Base-by-base conservation (phyloP, 2,113 vertebrate genomes). In the Platichthys stellatus region DNA sequence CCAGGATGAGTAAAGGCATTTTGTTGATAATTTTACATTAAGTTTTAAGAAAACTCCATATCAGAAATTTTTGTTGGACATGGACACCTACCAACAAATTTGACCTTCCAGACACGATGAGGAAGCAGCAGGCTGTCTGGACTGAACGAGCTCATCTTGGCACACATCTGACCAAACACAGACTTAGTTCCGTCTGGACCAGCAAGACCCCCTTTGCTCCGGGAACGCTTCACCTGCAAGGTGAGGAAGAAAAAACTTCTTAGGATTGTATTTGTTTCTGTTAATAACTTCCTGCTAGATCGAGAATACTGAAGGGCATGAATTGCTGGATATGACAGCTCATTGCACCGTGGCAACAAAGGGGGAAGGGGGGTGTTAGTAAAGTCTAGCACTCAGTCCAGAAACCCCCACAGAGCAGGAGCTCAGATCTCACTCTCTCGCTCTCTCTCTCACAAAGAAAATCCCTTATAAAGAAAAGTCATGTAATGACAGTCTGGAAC, bases 101-200 rank as follows among this genome's bases (percentile, higher is more conserved):
- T 99, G 92, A 99, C 98, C 92, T 99, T 99, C 98, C 98, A 99
- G 76, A 99, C 98, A 0, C 98, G 95, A 80, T 99, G 98, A 21
- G 98, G 98, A 23, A 99, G 96, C 62, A 99, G 94, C 68, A 99
- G 96, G 83, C 96, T 98, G 88, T 99, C 98, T 0, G 98, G 96
- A 80, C 97, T 98, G 78, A 99, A 98, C 0, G 98, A 99, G 78
- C 95, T 96, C 98, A 99, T 99, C 91, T 97, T 99, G 49, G 98
- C 95, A 80, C 98, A 99, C 98, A 99, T 99, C 91, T 99, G 98
- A 62, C 98, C 98, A 81, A 99, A 99, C 10, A 99, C 98, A 15
- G 98, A 98, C 93, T 99, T 99, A 38, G 98, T 99, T 68, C 98
- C 98, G 11, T 99, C 98, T 0, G 98, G 98, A 58, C 98, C 98